These are phyloP conservation scores for Drosophila rufa DNA, from an alignment of 1,140 invertebrate species.

Conservation along the genomic window DNA sequence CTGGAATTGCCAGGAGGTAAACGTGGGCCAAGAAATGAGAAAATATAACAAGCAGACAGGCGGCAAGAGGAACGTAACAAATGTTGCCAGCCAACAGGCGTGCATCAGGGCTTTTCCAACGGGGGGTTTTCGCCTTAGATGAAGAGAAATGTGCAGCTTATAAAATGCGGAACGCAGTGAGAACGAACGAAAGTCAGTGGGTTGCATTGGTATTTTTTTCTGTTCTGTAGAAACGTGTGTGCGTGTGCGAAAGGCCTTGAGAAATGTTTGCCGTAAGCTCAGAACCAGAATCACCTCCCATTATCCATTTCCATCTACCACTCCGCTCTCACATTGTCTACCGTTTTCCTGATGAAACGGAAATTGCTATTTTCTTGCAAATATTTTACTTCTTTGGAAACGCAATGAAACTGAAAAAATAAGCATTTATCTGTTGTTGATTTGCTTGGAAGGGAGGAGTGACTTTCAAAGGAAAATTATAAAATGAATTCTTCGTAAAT, in stretches of 20 bases:
- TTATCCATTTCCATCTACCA: slow-evolving; percentile 5
- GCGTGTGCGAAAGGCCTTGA: slow-evolving; percentile 44
- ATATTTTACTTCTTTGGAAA: slow-evolving; percentile 62
- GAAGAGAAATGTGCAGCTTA: slow-evolving; percentile 82
- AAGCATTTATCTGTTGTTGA: slow-evolving; percentile 42
- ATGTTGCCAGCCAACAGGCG: slow-evolving; percentile 41
- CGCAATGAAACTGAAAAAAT: slow-evolving; percentile 73
- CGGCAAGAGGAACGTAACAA: slow-evolving; percentile 60
- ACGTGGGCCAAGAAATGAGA: slow-evolving; percentile 77
- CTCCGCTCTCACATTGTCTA: slow-evolving; percentile 11
- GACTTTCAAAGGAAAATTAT: slow-evolving; percentile 7
- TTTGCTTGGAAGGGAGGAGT: neutral
- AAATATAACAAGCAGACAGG: slow-evolving; percentile 78
- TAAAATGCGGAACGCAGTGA: slow-evolving; percentile 70
- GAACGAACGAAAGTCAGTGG: slow-evolving; percentile 6
- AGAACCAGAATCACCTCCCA: slow-evolving; percentile 26
- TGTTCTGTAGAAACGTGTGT: slow-evolving; percentile 10
- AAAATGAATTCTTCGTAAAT: neutral
- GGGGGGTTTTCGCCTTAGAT: slow-evolving; percentile 29
- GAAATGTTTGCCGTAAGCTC: slow-evolving; percentile 44
- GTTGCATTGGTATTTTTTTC: slow-evolving; percentile 30
- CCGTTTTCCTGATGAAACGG: slow-evolving; percentile 55
- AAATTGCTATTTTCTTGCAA: slow-evolving; percentile 66
- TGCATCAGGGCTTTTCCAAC: slow-evolving; percentile 2
- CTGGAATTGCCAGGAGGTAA: slow-evolving; percentile 75